Evolutionary conservation across 2,113 vertebrate genomes (phyloP), one percentile per base, ranked within the genome.

Genomic region (Struthidea cinerea): DNA sequence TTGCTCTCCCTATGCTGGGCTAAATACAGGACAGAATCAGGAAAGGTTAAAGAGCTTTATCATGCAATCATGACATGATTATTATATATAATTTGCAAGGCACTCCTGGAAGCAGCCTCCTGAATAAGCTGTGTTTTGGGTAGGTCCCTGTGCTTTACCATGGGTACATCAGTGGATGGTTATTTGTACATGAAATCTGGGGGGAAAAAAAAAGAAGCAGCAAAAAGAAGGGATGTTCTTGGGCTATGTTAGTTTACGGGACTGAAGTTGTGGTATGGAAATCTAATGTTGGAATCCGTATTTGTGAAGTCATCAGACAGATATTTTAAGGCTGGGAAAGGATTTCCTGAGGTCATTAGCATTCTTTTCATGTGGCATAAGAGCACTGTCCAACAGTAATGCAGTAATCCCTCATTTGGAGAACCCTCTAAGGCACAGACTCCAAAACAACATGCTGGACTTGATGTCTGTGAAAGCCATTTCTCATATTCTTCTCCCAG

Each of bases 301-400:
- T 94, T 94, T 93, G 88, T 97, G 96, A 97, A 95, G 91, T 97
- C 96, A 97, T 80, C 87, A 92, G 94, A 76, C 71, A 96, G 94
- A 94, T 97, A 96, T 95, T 97, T 96, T 95, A 97, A 96, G 94
- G 87, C 95, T 95, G 93, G 94, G 94, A 75, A 83, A 95, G 96
- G 95, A 97, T 96, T 97, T 97, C 97, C 96, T 96, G 96, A 91
- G 94, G 96, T 95, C 96, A 86, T 97, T 96, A 80, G 84, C 93
- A 96, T 97, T 95, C 95, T 95, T 97, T 97, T 96, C 93, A 96
- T 96, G 96, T 97, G 96, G 96, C 91, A 80, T 61, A 69, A 57
- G 63, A 85, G 94, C 46, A 65, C 89, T 93, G 89, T 88, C 96
- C 94, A 94, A 73, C 81, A 91, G 93, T 76, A 87, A 92, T 46